Base-by-base conservation (phyloP, 2,113 vertebrate species). In the Collichthys lucidus region DNA sequence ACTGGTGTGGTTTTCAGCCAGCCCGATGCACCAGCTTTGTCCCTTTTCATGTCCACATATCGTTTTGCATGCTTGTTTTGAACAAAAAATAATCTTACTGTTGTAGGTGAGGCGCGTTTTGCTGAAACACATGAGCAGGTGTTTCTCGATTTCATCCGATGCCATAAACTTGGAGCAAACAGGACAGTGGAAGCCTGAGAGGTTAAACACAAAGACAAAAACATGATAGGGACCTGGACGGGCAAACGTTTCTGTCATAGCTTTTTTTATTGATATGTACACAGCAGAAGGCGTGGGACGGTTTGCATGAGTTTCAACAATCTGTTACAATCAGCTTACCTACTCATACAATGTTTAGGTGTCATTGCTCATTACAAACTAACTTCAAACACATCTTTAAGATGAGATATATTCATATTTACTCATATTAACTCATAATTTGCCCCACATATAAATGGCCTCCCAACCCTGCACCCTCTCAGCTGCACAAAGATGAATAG, bases 81-180 rank as follows among this genome's bases (percentile, higher is more conserved):
- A 76, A 17, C 0, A 15, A 44, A 44, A 49, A 49, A 49, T 9
- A 3, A 61, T 91, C 97, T 97, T 95, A 99, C 98, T 98, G 91
- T 99, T 99, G 93, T 99, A 99, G 84, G 96, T 96, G 94, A 99
- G 96, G 85, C 96, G 96, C 62, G 96, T 96, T 90, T 99, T 99
- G 91, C 97, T 98, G 95, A 99, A 96, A 92, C 98, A 99, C 96
- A 97, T 96, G 78, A 98, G 96, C 89, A 99, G 96, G 94, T 99
- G 98, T 85, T 97, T 95, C 90, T 99, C 97, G 89, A 98, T 98
- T 95, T 99, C 97, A 20, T 98, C 97, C 16, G 97, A 95, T 19
- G 95, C 95, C 92, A 99, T 96, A 92, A 97, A 98, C 94, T 97
- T 99, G 91, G 97, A 97, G 95, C 98, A 99, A 64, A 98, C 94